Base-by-base conservation (phyloP, 2,113 vertebrate genomes). In the Apteryx mantelli region DNA sequence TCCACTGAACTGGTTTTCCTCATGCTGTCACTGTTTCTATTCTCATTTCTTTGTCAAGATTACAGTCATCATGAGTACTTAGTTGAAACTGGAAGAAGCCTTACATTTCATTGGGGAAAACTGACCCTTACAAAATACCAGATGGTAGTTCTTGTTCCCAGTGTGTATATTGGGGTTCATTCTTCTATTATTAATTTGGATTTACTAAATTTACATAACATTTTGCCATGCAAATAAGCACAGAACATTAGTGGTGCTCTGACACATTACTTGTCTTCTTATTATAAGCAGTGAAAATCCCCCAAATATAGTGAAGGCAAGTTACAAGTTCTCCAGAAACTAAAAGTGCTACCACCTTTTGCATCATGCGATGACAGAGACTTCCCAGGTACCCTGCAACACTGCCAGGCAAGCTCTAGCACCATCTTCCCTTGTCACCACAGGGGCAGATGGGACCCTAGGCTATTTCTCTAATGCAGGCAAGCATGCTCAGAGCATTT, bases 301-400 rank as follows among this genome's bases (percentile, higher is more conserved):
- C n/a, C 66, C 12, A 0, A 0, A 19, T 17, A 19, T 0, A 0
- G 3, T 40, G 48, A 82, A 69, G 18, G 4, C 10, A 60, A 38
- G 14, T 16, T 58, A 78, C 1, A 48, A 1, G 17, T 9, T 20
- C 14, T 17, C 12, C 26, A 46, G 69, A 80, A 12, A 46, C 64
- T 60, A 28, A 9, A 82, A 42, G 5, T 60, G 46, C 32, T 76
- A 42, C 38, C 52, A 74, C 7, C n/a, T 58, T 74, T 22, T 70
- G n/a, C 7, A 13, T 2, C 17, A 36, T 86, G 46, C 13, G 52
- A 22, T 11, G 44, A 86, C 22, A 71, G 50, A 75, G 13, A 28
- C 34, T 34, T 82, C 44, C 16, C 38, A 56, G 9, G 36, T 32
- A 11, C 1, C 0, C 2, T 4, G 28, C 40, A 87, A 7, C 13